Conservation (phyloP, 2,113 vertebrate genomes). For the Rhinoderma darwinii region DNA sequence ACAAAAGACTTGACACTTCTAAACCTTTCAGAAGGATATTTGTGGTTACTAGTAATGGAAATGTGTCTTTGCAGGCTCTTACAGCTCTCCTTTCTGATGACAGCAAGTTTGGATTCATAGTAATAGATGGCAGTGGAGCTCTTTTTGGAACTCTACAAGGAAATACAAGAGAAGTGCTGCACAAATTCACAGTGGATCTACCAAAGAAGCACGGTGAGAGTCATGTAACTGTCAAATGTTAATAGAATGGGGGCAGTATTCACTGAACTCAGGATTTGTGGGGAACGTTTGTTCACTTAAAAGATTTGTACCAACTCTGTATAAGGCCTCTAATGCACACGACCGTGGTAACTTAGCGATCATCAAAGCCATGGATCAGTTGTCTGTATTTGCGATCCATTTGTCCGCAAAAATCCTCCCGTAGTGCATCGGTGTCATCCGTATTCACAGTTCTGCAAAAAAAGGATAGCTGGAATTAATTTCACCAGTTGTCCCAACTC, state of each 20-base stretch:
- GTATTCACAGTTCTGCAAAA: too few species aligned
- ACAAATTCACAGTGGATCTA: slow-evolving; percentile 99
- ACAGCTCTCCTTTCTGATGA: slow-evolving; percentile 97
- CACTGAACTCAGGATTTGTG: too few species aligned
- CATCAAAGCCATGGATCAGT: too few species aligned
- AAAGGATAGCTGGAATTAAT: too few species aligned
- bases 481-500: too few species aligned
- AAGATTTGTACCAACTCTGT: too few species aligned
- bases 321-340: too few species aligned
- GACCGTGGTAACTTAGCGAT: too few species aligned
- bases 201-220: slow-evolving; percentile 97
- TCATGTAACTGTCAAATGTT: background rate
- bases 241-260: background rate
- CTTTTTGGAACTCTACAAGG: slow-evolving; percentile 98
- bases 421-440: too few species aligned
- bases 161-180: slow-evolving; percentile 97
- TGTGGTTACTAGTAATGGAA: background rate
- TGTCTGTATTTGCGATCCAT: too few species aligned
- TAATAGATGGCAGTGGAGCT: slow-evolving; percentile 98
- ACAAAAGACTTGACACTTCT: background rate
- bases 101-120: slow-evolving; percentile 99
- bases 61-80: slow-evolving; percentile 82
- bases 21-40: background rate
- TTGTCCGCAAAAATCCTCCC: too few species aligned
- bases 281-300: too few species aligned